Evolutionary conservation across 2,888 invertebrate genomes (phyloP).

Genomic region (Synanthedon myopaeformis): DNA sequence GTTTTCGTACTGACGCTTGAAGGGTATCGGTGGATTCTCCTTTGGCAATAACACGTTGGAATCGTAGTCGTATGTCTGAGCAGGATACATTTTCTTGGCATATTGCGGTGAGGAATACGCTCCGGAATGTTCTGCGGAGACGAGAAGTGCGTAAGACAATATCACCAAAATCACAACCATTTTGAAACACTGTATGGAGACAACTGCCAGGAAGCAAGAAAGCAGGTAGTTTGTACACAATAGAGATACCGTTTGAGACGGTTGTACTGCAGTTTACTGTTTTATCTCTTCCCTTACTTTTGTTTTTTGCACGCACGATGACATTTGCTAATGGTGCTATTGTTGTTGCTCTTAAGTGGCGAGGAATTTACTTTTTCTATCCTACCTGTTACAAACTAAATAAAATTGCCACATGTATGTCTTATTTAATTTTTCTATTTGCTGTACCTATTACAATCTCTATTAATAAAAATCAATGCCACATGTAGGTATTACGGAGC

Average conservation of each 20-base stretch:
- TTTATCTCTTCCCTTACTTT: constrained; percentile 65
- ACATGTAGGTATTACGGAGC: too few species aligned
- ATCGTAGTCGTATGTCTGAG: constrained; percentile 36
- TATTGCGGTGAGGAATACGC: constrained; percentile 66
- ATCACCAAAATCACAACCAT: constrained; percentile 40
- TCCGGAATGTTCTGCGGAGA: constrained; percentile 49
- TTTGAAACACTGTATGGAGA: constrained; percentile 18
- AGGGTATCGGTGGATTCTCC: constrained; percentile 35
- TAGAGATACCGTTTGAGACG: constrained; percentile 36
- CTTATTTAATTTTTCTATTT: too few species aligned
- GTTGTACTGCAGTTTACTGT: constrained; percentile 32
- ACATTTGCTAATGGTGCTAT: constrained; percentile 60
- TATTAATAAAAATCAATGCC: too few species aligned
- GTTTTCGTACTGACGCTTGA: constrained; percentile 26
- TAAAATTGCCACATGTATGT: too few species aligned
- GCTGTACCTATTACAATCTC: too few species aligned
- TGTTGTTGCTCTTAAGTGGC: constrained; percentile 48
- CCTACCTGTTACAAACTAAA: too few species aligned
- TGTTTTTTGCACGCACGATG: constrained; percentile 65
- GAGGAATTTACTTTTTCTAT: neutral
- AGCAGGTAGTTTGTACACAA: constrained; percentile 40
- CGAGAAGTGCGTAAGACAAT: constrained; percentile 20
- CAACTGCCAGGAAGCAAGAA: constrained; percentile 20
- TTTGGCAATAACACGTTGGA: constrained; percentile 41
- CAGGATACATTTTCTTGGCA: constrained; percentile 62